A percentile compares a stretch with the other conserved stretches of the same genome.
These are phyloP conservation scores for Mus minutoides DNA, from an alignment of 2,797 vertebrate genomes.

Conservation along the genomic window DNA sequence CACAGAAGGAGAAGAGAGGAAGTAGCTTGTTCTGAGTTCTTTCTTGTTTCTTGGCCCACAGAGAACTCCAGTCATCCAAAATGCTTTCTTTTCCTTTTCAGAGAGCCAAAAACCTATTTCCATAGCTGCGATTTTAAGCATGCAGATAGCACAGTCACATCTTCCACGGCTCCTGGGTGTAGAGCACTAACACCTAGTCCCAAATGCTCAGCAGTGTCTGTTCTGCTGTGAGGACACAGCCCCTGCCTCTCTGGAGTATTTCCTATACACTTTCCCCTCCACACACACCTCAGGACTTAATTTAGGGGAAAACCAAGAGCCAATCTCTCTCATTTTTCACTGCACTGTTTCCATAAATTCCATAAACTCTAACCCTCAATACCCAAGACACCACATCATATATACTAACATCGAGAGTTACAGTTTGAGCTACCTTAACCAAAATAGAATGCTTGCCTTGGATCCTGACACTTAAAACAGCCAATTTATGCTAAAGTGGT, in stretches of 20 bases:
- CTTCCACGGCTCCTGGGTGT: background rate
- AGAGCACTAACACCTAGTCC: background rate
- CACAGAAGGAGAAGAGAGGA: background rate
- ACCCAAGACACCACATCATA: background rate
- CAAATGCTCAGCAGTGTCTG: background rate
- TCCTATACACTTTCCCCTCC: background rate
- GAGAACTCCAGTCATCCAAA: conserved; percentile 63
- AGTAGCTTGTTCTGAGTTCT: background rate
- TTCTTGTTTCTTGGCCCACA: conserved; percentile 57
- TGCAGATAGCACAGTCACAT: background rate
- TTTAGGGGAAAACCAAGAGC: background rate
- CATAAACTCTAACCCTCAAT: background rate
- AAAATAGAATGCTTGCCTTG: background rate
- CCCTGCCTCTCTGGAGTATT: background rate
- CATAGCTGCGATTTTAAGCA: background rate
- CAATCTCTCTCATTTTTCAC: background rate
- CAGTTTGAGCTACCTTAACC: background rate
- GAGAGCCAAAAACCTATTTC: conserved; percentile 51
- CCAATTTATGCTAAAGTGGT: background rate
- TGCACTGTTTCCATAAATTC: background rate
- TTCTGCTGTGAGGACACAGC: background rate
- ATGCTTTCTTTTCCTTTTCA: conserved; percentile 63
- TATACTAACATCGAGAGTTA: background rate
- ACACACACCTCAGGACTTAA: background rate
- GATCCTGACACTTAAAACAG: conserved; percentile 14